Conservation (phyloP, 2,888 invertebrate genomes). For the Leptinotarsa tumamoca region DNA sequence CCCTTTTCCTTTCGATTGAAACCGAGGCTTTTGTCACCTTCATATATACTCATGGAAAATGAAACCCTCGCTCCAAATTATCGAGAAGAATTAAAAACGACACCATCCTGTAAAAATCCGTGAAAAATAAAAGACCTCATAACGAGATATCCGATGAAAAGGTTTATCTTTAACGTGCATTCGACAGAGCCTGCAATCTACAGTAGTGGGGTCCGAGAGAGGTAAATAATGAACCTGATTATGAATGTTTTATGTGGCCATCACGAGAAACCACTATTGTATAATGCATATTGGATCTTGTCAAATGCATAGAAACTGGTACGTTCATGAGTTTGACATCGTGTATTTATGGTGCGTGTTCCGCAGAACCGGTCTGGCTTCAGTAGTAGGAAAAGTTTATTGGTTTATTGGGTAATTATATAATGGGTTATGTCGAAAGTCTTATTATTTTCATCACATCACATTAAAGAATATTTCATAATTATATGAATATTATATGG, state of each 20-base stretch:
- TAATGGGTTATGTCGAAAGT: no score
- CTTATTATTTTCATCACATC: no score
- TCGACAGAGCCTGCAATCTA: slow-evolving; percentile 45
- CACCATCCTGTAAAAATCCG: neutral
- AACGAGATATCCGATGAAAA: slow-evolving; percentile 42
- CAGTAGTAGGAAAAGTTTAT: neutral
- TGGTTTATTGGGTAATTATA: neutral
- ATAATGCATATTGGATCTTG: slow-evolving; percentile 56
- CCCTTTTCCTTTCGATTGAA: no score
- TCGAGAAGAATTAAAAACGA: neutral
- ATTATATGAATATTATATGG: no score
- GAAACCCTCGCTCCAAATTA: neutral
- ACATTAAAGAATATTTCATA: no score
- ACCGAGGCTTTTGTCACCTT: no score
- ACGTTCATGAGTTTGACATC: slow-evolving; percentile 52
- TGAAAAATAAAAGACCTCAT: slow-evolving; percentile 5
- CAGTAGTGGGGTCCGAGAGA: slow-evolving; percentile 38
- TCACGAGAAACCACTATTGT: slow-evolving; percentile 49
- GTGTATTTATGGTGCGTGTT: slow-evolving; percentile 21
- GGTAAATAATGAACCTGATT: slow-evolving; percentile 48
- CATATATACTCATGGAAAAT: no score
- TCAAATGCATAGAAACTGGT: slow-evolving; percentile 56
- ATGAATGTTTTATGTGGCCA: slow-evolving; percentile 48
- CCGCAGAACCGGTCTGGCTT: neutral
- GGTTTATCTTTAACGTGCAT: slow-evolving; percentile 29